phyloP scores from a whole-genome alignment of 2,888 invertebrate species.

The Rhimphoctona megacephalus region DNA sequence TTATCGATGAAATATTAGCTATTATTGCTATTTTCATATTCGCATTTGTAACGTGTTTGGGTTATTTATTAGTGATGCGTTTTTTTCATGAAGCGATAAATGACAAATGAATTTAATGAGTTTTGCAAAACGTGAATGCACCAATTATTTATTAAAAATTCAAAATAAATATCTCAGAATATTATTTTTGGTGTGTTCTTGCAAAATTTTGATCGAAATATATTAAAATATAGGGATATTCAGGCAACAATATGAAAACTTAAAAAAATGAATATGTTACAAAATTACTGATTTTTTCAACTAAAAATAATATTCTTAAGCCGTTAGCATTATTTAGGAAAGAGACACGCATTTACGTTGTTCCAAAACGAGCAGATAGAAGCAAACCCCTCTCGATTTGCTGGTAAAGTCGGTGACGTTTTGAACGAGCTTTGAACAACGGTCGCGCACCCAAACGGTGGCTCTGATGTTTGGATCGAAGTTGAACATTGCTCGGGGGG shows the following conservation, averaged over 20 bases:
- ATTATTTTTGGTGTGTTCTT: too few species aligned
- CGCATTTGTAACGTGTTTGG: neutral
- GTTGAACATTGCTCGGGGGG: conserved; percentile 49
- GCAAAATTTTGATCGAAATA: too few species aligned
- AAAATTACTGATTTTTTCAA: neutral
- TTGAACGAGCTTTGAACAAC: conserved; percentile 29
- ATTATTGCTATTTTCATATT: neutral
- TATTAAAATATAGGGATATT: neutral
- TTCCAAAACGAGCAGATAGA: neutral
- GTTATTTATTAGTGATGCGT: neutral
- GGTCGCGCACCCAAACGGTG: neutral
- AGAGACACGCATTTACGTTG: neutral
- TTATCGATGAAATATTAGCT: neutral
- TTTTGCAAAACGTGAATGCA: neutral
- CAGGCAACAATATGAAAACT: neutral
- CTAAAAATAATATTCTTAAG: neutral
- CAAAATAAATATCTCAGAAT: neutral
- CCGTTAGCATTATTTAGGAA: neutral
- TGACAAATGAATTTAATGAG: neutral
- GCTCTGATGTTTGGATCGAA: conserved; percentile 29
- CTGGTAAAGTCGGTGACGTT: conserved; percentile 33
- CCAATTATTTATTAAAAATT: neutral
- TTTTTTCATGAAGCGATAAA: neutral
- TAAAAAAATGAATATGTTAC: neutral
- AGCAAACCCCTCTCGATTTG: neutral